These are phyloP conservation scores for Sturnus vulgaris DNA, from an alignment of 2,113 vertebrate species.

Conservation along the genomic window DNA sequence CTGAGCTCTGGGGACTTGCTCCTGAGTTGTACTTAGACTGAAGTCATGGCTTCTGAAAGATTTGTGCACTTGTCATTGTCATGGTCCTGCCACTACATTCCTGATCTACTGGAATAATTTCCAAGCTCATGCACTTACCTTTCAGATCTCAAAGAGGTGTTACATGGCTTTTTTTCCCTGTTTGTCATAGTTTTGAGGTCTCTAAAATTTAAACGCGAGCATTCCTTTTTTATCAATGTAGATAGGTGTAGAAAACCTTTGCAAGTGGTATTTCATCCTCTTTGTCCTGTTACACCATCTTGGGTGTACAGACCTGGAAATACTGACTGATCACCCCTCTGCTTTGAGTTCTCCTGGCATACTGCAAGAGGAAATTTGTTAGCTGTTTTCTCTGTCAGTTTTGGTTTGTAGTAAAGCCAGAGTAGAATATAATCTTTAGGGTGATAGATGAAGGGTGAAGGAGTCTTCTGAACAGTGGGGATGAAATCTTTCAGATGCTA, in stretches of 20 bases:
- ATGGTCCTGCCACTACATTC: background rate
- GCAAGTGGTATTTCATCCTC: background rate
- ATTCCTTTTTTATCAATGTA: background rate
- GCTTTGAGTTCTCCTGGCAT: background rate
- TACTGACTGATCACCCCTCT: background rate
- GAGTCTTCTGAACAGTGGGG: background rate
- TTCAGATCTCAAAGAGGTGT: background rate
- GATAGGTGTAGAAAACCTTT: background rate
- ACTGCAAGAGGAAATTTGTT: background rate
- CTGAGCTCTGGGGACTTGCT: background rate
- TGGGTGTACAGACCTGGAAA: background rate
- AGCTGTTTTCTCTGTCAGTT: background rate
- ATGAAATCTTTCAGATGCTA: background rate
- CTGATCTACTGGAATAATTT: background rate
- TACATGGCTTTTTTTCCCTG: background rate
- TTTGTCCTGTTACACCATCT: background rate
- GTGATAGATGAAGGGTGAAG: background rate
- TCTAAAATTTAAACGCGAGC: background rate
- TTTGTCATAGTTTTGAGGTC: background rate
- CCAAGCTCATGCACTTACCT: background rate
- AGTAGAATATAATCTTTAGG: background rate
- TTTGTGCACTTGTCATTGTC: background rate
- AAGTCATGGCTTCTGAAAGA: background rate
- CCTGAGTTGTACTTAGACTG: background rate
- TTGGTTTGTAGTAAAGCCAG: background rate